Evolutionary conservation across 2,797 vertebrate genomes (phyloP), one percentile per base, ranked within the genome.

Genomic region (Crocidura indochinensis): DNA sequence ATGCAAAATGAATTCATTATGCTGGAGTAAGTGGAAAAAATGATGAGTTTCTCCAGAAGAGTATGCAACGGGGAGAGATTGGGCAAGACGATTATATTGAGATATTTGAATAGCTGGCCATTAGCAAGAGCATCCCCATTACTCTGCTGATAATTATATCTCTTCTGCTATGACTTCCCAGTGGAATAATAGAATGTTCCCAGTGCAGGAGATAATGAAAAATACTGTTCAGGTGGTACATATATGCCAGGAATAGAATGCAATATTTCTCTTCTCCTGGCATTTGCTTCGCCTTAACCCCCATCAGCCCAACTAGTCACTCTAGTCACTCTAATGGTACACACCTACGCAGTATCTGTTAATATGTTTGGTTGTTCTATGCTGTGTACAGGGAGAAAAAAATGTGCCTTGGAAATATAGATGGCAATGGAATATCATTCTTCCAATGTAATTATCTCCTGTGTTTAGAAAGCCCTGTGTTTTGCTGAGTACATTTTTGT

Each of bases 71-170:
- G 98, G 98, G 98, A 98, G 98, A 98, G 97, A 98, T 98, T 98
- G 98, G 97, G 98, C 96, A 96, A 96, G 98, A 98, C 97, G 98
- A 98, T 98, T 98, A 98, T 98, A 98, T 98, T 98, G 98, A 98
- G 98, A 98, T 98, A 98, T 99, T 98, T 98, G 98, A 98, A 98
- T 98, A 98, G 97, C 98, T 98, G 98, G 98, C 98, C 98, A 98
- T 99, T 99, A 98, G 97, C 98, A 97, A 97, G 98, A 98, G 98
- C 97, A 97, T 98, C 97, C 97, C 98, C 97, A 98, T 98, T 98
- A 98, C 98, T 98, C 98, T 98, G 97, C 97, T 98, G 98, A 98
- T 99, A 99, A 99, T 99, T 98, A 98, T 97, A 98, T 98, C 98
- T 97, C 98, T 98, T 98, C 98, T 88, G 82, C 97, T 97, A 97